These are phyloP conservation scores for Eupithecia centaureata DNA, from an alignment of 2,888 invertebrate species.

Conservation along the genomic window DNA sequence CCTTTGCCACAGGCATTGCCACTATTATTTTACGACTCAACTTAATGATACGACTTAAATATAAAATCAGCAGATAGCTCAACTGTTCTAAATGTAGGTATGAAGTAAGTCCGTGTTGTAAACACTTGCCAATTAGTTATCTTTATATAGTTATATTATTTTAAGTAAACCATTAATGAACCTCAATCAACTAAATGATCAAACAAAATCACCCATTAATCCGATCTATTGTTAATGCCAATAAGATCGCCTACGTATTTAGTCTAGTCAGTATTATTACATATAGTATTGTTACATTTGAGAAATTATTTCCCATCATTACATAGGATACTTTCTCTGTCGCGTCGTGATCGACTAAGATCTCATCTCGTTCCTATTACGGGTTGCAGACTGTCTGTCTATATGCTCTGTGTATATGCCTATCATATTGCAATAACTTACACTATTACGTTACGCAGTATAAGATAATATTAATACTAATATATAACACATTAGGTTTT, in stretches of 20 bases:
- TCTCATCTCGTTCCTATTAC: slow-evolving; percentile 14
- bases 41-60: no score
- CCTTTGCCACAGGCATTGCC: not conserved
- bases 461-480: no score
- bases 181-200: not conserved
- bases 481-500: no score
- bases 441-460: no score
- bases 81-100: no score
- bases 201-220: slow-evolving; percentile 2
- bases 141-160: no score
- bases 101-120: no score
- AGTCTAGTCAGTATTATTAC: not conserved
- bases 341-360: slow-evolving; percentile 30
- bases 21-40: not conserved
- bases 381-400: not conserved
- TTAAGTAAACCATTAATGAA: no score
- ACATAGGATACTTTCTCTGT: slow-evolving; percentile 26
- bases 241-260: not conserved
- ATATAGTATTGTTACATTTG: not conserved
- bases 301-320: slow-evolving; percentile 22
- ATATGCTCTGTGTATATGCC: not conserved
- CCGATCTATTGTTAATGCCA: not conserved
- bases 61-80: no score
- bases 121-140: no score
- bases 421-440: not conserved